Percentiles rank a stretch among this genome's conserved stretches.
Conservation (phyloP, 2,797 vertebrate species). For the Spizella passerina region DNA sequence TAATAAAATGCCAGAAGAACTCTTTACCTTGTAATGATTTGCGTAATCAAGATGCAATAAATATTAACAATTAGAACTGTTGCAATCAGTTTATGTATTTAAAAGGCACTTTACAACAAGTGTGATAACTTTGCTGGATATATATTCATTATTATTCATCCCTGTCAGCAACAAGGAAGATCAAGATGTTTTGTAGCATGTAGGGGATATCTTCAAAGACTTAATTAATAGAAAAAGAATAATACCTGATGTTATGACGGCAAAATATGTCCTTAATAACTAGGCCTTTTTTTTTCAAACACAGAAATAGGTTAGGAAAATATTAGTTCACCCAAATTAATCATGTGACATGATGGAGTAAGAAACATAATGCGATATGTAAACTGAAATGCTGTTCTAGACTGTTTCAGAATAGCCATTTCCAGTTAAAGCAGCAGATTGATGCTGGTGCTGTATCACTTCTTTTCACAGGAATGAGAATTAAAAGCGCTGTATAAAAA, state of each 20-base stretch:
- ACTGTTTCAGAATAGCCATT: not conserved
- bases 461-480: not conserved
- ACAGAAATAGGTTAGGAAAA: not conserved
- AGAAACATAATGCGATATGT: not conserved
- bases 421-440: not conserved
- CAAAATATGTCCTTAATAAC: not conserved
- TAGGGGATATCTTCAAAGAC: not conserved
- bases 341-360: not conserved
- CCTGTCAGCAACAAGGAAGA: not conserved
- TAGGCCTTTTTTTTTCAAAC: not conserved
- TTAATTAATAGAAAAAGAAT: not conserved
- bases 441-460: not conserved
- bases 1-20: not conserved
- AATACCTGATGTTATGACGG: not conserved
- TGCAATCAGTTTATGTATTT: not conserved
- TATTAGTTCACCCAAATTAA: not conserved
- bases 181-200: not conserved
- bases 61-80: not conserved
- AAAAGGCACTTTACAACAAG: not conserved
- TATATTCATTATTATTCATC: not conserved
- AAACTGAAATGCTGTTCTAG: not conserved
- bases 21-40: not conserved
- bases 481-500: not conserved
- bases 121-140: not conserved
- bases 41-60: not conserved